phyloP scores from a whole-genome alignment of 2,113 vertebrate genomes.

The Diglossa brunneiventris region DNA sequence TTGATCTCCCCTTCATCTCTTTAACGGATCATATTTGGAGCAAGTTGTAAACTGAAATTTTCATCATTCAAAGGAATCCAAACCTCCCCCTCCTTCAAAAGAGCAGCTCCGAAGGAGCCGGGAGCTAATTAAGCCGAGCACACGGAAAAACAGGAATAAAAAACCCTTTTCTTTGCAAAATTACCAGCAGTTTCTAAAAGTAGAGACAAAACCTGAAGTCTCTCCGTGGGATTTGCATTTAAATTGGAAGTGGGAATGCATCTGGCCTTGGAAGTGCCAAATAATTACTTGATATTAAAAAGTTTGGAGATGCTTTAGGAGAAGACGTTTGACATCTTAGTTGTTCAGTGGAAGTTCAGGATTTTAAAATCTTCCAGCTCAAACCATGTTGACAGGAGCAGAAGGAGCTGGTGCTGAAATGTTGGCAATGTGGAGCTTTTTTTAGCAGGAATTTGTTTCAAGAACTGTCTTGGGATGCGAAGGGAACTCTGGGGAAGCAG shows the following conservation, averaged over 20 bases:
- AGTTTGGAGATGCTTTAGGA: conserved; percentile 48
- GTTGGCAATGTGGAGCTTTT: background rate
- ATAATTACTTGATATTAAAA: conserved; percentile 66
- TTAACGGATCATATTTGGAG: background rate
- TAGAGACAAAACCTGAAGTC: conserved; percentile 35
- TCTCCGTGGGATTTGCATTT: conserved; percentile 64
- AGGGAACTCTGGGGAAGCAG: background rate
- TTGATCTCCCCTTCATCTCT: background rate
- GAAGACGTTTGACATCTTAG: conserved; percentile 57
- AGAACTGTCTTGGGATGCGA: background rate
- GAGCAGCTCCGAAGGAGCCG: background rate
- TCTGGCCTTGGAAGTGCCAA: conserved; percentile 56
- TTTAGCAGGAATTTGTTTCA: background rate
- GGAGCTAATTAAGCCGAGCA: conserved; percentile 37
- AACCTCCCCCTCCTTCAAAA: background rate
- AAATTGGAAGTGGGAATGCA: conserved; percentile 65
- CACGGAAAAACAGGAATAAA: background rate
- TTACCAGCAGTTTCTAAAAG: conserved; percentile 46
- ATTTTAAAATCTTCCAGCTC: background rate
- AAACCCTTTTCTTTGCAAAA: background rate
- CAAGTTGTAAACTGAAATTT: background rate
- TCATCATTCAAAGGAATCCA: background rate
- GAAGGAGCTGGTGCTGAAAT: background rate
- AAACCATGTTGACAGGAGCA: background rate
- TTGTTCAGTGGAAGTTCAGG: conserved; percentile 37